These are phyloP conservation scores for Drosophila prosaltans DNA, from an alignment of 1,140 invertebrate genomes.

Conservation along the genomic window DNA sequence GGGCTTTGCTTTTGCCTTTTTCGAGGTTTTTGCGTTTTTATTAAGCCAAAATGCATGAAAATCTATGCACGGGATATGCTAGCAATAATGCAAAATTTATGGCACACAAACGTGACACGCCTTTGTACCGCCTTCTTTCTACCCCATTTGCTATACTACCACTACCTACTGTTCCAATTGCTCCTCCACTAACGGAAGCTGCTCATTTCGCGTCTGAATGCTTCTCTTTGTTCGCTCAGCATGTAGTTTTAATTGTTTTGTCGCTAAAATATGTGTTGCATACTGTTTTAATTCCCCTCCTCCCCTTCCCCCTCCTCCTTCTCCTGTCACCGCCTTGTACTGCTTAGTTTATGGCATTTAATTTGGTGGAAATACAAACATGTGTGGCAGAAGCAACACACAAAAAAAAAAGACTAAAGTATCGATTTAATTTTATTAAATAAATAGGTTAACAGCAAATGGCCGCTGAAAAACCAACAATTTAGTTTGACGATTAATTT, in stretches of 20 bases:
- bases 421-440: slow-evolving; percentile 50
- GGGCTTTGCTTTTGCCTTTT: slow-evolving; percentile 41
- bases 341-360: slow-evolving; percentile 69
- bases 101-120: slow-evolving; percentile 71
- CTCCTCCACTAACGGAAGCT: slow-evolving; percentile 45
- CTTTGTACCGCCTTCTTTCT: not conserved
- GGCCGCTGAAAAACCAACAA: not conserved
- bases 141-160: no score
- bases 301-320: not conserved
- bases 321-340: slow-evolving; percentile 18
- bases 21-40: slow-evolving; percentile 53
- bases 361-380: slow-evolving; percentile 43
- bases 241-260: slow-evolving; percentile 74
- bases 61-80: slow-evolving; percentile 72
- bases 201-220: slow-evolving; percentile 60
- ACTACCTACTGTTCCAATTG: not conserved
- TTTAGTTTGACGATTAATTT: not conserved
- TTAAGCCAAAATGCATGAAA: slow-evolving; percentile 76
- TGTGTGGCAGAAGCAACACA: not conserved
- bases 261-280: slow-evolving; percentile 59
- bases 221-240: slow-evolving; percentile 54
- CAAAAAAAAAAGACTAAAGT: slow-evolving; percentile 21
- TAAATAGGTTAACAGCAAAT: slow-evolving; percentile 42
- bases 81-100: slow-evolving; percentile 77
- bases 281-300: slow-evolving; percentile 15